Evolutionary conservation across 2,888 invertebrate species (phyloP).

Genomic region (Capitulum mitella): DNA sequence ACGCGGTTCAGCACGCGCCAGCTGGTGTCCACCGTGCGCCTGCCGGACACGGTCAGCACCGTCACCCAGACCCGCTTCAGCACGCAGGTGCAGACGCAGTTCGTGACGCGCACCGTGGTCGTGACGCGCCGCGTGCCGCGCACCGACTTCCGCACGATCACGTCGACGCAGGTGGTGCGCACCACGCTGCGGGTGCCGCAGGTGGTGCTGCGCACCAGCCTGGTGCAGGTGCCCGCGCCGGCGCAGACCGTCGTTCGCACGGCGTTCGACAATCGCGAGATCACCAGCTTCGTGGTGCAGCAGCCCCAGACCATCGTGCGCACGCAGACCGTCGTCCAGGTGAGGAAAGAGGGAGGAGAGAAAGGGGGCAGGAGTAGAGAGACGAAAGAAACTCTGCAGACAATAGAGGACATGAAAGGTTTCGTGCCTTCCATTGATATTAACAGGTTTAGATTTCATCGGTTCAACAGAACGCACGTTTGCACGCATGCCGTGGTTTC

Average conservation of each 20-base stretch:
- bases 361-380: too few relatives aligned
- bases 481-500: too few relatives aligned
- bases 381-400: too few relatives aligned
- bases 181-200: neutral
- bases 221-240: neutral
- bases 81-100: neutral
- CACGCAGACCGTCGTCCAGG: neutral
- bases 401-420: too few relatives aligned
- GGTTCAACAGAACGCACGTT: too few relatives aligned
- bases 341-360: too few relatives aligned
- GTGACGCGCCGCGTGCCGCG: neutral
- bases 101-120: neutral
- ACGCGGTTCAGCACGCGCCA: slow-evolving; percentile 22
- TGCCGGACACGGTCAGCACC: neutral
- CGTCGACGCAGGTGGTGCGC: neutral
- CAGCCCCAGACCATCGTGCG: slow-evolving; percentile 4
- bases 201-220: neutral
- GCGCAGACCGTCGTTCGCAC: neutral
- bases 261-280: neutral
- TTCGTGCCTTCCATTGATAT: too few relatives aligned
- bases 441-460: too few relatives aligned
- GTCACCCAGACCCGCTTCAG: neutral
- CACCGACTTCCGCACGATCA: neutral
- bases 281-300: neutral
- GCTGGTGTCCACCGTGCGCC: neutral